Evolutionary conservation across 2,888 invertebrate species (phyloP), one percentile per base, ranked within the genome.

Genomic region (Drosophila robusta): DNA sequence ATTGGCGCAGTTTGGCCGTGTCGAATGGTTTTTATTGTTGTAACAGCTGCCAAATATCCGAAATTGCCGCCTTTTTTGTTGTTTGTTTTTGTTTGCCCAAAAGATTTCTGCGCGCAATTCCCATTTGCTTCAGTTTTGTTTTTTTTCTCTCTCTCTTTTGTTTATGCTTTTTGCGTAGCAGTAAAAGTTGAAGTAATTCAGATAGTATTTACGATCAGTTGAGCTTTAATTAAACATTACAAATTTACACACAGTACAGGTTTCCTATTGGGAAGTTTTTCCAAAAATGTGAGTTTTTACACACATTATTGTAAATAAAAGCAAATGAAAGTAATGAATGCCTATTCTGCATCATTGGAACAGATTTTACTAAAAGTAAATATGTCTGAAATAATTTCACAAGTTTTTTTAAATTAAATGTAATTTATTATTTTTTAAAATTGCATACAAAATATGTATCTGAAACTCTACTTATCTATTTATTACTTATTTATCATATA

Each of bases 81-180:
- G 85, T 78, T 85, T 83, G 80, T 80, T 82, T 78, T 75, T 68
- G 69, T 79, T 85, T 82, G 72, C 14, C 54, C 67, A 62, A 64
- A 64, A 56, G 34, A 71, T 54, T 65, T 64, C 22, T 58, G 60
- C 62, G 64, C 60, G 49, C 64, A 71, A 57, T 68, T 63, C 12
- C 8, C 34, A 41, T 36, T 51, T 51, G n/a, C 11, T 12, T 34
- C 34, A 3, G 9, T 29, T 29, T 34, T 34, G 34, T 22, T 14
- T 51, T 55, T 38, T 41, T 54, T 36, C 12, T 39, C 22, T 45
- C 14, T 41, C 1, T 14, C 26, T n/a, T 32, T 26, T 50, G 29
- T 49, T 39, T 50, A 47, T 32, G 8, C 22, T 24, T 39, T 36
- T 24, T 51, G 44, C 46, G 41, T 18, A 12, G 57, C 18, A 36